Base-by-base conservation (phyloP, 2,113 vertebrate genomes). In the Platysteira castanea region DNA sequence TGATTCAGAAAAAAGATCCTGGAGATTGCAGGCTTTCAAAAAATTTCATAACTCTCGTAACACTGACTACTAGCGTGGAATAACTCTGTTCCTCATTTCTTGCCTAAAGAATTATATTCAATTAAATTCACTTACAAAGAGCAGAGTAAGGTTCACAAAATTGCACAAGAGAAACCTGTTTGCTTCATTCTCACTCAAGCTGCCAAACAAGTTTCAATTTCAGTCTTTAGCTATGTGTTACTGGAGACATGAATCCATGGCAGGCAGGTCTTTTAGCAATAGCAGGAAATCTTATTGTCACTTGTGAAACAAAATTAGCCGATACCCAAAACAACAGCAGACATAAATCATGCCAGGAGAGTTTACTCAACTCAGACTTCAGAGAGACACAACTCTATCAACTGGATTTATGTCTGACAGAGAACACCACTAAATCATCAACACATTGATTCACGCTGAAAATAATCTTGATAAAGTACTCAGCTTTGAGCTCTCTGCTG, bases 131-230 rank as follows among this genome's bases (percentile, higher is more conserved):
- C 57, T 82, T 57, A 92, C 69, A 95, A 60, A 91, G 65, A 89
- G 31, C 69, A 92, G 84, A 91, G 61, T n/a, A 76, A 75, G 49
- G 81, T 49, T 89, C 57, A 68, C 52, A 53, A 28, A 95, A 87
- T 73, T 96, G 81, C 84, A 73, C 61, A 94, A 89, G 89, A 95
- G 87, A 76, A 95, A 91, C 89, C 53, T 50, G 91, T 84, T 96
- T 71, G 69, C 74, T 89, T 79, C 94, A 53, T 85, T 79, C 41
- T 76, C 87, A 82, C 46, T 56, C 27, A 18, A 89, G 86, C 74
- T 87, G 87, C 91, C 84, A 79, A 81, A 77, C 77, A n/a, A 94
- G 89, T 31, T 81, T 67, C 47, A 49, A 91, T 82, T 52, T 79
- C 70, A 69, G 46, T 60, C 57, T 82, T 64, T 18, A 59, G 57